A percentile compares a stretch with the other conserved stretches of the same genome.
Conservation (phyloP, 2,888 invertebrate species). For the Hypolimnas misippus region DNA sequence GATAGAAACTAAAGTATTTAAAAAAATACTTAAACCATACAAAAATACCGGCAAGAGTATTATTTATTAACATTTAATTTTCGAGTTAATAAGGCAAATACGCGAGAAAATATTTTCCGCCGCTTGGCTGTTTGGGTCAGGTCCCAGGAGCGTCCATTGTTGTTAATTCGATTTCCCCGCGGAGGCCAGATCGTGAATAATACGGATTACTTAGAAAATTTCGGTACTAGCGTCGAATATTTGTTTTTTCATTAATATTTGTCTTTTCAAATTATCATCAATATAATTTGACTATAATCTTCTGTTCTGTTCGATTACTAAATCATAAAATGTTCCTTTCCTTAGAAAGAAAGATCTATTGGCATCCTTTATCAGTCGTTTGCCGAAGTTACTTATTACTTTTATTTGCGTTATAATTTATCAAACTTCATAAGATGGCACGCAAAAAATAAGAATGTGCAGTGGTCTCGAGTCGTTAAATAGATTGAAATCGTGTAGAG, state of each 20-base stretch:
- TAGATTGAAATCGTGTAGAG: neutral
- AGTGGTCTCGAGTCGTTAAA: too few relatives aligned
- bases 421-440: too few relatives aligned
- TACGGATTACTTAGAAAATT: constrained; percentile 13
- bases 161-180: constrained; percentile 43
- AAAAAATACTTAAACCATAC: too few relatives aligned
- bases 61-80: constrained; percentile 20
- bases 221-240: neutral
- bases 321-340: too few relatives aligned
- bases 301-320: too few relatives aligned
- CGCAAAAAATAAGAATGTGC: too few relatives aligned
- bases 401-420: too few relatives aligned
- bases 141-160: constrained; percentile 31
- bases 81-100: constrained; percentile 23
- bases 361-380: too few relatives aligned
- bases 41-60: neutral
- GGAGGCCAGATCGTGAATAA: constrained; percentile 21
- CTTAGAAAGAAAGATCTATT: too few relatives aligned
- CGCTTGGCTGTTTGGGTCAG: constrained; percentile 25
- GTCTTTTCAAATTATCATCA: neutral
- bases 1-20: too few relatives aligned
- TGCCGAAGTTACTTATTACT: too few relatives aligned
- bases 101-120: constrained; percentile 10
- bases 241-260: neutral
- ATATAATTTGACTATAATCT: too few relatives aligned